phyloP scores from a whole-genome alignment of 2,797 vertebrate genomes.

The Eupleurogrammus muticus region DNA sequence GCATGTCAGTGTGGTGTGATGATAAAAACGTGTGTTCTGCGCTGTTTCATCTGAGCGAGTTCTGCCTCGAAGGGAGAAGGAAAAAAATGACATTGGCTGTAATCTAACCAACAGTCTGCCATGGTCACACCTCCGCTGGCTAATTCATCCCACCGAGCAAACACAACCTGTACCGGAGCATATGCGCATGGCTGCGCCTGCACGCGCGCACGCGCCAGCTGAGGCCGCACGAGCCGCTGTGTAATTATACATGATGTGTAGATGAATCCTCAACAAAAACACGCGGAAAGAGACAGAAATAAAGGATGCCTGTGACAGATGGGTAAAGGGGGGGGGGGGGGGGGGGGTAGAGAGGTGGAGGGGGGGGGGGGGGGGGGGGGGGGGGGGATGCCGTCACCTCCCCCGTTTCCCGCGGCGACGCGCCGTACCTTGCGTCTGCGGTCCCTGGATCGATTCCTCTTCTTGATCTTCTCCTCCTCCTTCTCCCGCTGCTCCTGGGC shows the following conservation, averaged over 20 bases:
- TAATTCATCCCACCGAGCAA: slow-evolving; percentile 45
- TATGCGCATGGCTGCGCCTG: slow-evolving; percentile 51
- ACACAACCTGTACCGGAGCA: slow-evolving; percentile 62
- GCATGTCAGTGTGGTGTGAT: slow-evolving; percentile 22
- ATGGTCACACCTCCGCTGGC: slow-evolving; percentile 34
- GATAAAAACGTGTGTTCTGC: slow-evolving; percentile 8
- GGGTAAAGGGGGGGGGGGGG: slow-evolving; percentile 25
- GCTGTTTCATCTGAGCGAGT: slow-evolving; percentile 55
- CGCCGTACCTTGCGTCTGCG: slow-evolving; percentile 93
- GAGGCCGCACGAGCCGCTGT: slow-evolving; percentile 60
- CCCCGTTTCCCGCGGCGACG: slow-evolving; percentile 49
- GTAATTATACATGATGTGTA: slow-evolving; percentile 65
- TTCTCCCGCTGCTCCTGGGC: slow-evolving; percentile 95
- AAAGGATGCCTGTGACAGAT: slow-evolving; percentile 7
- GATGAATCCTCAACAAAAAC: slow-evolving; percentile 45
- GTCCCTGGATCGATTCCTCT: slow-evolving; percentile 94
- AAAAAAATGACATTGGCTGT: slow-evolving; percentile 21
- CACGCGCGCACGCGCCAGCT: slow-evolving; percentile 49
- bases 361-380: slow-evolving; percentile 29
- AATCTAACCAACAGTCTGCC: slow-evolving; percentile 38
- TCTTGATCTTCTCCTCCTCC: slow-evolving; percentile 95
- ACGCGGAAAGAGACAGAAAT: slow-evolving; percentile 38
- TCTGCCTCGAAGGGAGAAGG: slow-evolving; percentile 27
- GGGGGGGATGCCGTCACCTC: slow-evolving; percentile 41
- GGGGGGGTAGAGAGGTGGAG: slow-evolving; percentile 37